Evolutionary conservation across 1,140 invertebrate genomes (phyloP).

Genomic region (Pemphigus obesinymphae): DNA sequence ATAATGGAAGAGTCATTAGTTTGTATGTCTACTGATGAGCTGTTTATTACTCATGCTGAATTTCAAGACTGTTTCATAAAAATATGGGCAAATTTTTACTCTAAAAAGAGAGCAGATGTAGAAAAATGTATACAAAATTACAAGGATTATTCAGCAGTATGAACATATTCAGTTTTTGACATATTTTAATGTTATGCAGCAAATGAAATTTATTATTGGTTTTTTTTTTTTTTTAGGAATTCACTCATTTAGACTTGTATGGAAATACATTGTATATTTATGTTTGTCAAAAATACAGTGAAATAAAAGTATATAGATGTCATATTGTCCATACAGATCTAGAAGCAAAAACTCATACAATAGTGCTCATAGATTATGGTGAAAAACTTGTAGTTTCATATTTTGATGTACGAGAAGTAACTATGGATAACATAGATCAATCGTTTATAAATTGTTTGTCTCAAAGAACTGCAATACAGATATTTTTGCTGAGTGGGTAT

Average conservation of each 20-base stretch:
- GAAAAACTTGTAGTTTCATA: background rate
- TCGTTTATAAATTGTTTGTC: background rate
- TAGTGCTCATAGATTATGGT: slow-evolving; percentile 21
- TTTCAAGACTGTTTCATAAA: slow-evolving; percentile 36
- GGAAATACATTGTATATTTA: slow-evolving; percentile 6
- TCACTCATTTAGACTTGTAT: background rate
- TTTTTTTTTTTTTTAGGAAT: background rate
- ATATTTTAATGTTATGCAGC: background rate
- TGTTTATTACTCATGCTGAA: slow-evolving; percentile 31
- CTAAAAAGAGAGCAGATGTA: background rate
- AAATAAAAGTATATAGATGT: slow-evolving; percentile 16
- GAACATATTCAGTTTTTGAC: background rate
- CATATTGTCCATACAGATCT: slow-evolving; percentile 1
- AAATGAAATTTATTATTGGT: background rate
- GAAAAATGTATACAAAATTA: slow-evolving; percentile 6
- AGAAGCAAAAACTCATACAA: background rate
- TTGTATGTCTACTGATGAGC: background rate
- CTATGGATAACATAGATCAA: background rate
- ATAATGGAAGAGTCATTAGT: background rate
- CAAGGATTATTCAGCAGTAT: background rate
- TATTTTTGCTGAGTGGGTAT: slow-evolving; percentile 2
- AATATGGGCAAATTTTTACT: slow-evolving; percentile 6
- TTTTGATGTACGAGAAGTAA: slow-evolving; percentile 5
- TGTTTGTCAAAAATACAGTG: background rate
- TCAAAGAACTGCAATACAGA: background rate